Evolutionary conservation across 1,140 invertebrate genomes (phyloP), one percentile per base, ranked within the genome.

Genomic region (Ips typographus): DNA sequence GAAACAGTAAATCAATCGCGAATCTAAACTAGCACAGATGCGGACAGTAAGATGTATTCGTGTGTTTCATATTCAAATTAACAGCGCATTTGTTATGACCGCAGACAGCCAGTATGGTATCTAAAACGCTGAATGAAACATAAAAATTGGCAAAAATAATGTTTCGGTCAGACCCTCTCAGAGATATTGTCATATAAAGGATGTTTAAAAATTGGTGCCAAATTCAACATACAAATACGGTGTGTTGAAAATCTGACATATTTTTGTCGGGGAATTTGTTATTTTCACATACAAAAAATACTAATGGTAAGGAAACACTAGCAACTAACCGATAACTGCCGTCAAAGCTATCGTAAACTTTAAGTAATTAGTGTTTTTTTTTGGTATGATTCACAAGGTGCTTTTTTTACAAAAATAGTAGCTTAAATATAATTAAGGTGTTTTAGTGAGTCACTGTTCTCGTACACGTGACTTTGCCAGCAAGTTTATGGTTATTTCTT

Each of bases 81-180:
- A 22, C 0, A n/a, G n/a, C n/a, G n/a, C n/a, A n/a, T 22, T 22
- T 22, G 22, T 22, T 22, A 22, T 22, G 22, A 22, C 22, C 22
- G 22, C 22, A 22, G 22, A 22, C 22, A 22, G 22, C 0, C 22
- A 22, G 22, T 22, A 0, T 22, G 22, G 22, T 22, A 22, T 22
- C 22, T 22, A 22, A 22, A 22, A 22, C 22, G 22, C 22, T 22
- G 22, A 22, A 22, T 22, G 3, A 22, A 49, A 49, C 7, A 49
- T 49, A 49, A 49, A 49, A 49, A 49, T 49, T 49, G 44, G 44
- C 44, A 49, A 49, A 49, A 49, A 49, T 49, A 49, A 22, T 22
- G 22, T 22, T 49, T 22, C 7, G 44, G 22, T 22, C 6, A 49
- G 44, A 49, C 44, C 7, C 6, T 49, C 44, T 49, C 1, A 49